A percentile compares a stretch with the other conserved stretches of the same genome.
phyloP scores from a whole-genome alignment of 2,797 vertebrate genomes.

The Poecilia velifera region DNA sequence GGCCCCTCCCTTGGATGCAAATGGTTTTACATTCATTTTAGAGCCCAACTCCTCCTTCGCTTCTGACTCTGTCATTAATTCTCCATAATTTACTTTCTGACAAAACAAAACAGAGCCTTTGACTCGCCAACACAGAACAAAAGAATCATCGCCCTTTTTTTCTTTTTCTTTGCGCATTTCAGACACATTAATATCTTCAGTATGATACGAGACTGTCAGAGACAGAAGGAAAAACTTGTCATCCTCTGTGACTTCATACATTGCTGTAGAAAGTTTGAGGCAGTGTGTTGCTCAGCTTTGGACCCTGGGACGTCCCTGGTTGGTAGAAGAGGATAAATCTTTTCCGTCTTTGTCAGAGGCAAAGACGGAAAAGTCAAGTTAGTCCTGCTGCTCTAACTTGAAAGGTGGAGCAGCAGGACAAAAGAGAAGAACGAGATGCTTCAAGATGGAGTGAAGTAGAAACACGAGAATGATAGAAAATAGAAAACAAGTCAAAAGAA shows the following conservation, averaged over 20 bases:
- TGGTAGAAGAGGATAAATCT: constrained; percentile 48
- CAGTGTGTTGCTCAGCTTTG: not conserved
- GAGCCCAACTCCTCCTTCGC: not conserved
- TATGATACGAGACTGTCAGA: not conserved
- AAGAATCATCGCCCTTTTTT: not conserved
- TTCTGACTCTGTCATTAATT: not conserved
- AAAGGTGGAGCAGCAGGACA: constrained; percentile 57
- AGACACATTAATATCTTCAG: not conserved
- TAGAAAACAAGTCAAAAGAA: constrained; percentile 22
- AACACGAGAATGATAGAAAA: constrained; percentile 48
- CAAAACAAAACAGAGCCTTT: not conserved
- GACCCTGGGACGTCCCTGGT: constrained; percentile 34
- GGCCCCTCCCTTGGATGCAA: not conserved
- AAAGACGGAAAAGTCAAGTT: not conserved
- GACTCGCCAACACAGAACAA: not conserved
- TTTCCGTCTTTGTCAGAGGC: constrained; percentile 49
- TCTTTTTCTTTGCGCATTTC: not conserved
- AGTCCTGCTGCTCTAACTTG: constrained; percentile 17
- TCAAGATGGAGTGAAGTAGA: constrained; percentile 26
- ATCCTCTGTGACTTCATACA: not conserved
- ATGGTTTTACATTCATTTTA: not conserved
- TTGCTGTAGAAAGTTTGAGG: constrained; percentile 5
- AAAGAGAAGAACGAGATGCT: constrained; percentile 34
- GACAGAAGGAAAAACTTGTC: not conserved
- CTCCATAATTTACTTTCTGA: not conserved